Evolutionary conservation across 1,140 invertebrate genomes (phyloP), one percentile per base, ranked within the genome.

Genomic region (Cotesia chilonis): DNA sequence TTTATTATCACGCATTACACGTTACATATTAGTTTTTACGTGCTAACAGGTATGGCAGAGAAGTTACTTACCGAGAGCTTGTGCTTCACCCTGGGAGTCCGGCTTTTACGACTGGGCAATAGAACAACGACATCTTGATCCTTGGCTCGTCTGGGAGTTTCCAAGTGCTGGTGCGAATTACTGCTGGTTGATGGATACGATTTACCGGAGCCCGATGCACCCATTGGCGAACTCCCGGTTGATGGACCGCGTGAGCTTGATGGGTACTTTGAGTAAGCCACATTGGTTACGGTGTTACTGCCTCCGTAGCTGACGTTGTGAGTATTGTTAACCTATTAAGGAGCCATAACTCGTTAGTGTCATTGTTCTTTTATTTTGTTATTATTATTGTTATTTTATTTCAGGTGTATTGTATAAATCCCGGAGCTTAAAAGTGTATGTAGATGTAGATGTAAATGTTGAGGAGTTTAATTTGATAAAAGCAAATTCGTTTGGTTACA

Each of bases 241-340:
- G 75, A 84, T 85, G 5, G 84, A 83, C 4, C 10, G 5, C 41
- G 41, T 6, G 41, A 47, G 41, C 6, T 47, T 6, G 82, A 83
- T 52, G 88, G 87, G 59, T 88, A 87, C 76, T 85, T 84, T 5
- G 88, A 88, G 77, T 90, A 90, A 70, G 90, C 88, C 71, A 92
- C 88, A 77, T 90, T 92, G 35, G 88, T 86, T 38, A 90, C 86
- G 72, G 89, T 89, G 76, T 90, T 88, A 67, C 72, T 84, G 9
- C 83, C 83, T 5, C 90, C 91, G 79, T 90, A 90, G 75, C 90
- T 91, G 52, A 92, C 91, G 78, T 92, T 92, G 82, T 92, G 91
- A 57, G 91, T 92, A 77, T 92, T 92, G 80, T 92, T 92, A 51
- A 92, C 91, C 83, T 63, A 9, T 41, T 47, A 63, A 28, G 3